A percentile compares a stretch with the other conserved stretches of the same genome.
Conservation (phyloP, 2,113 vertebrate species). For the Oostethus manadensis region DNA sequence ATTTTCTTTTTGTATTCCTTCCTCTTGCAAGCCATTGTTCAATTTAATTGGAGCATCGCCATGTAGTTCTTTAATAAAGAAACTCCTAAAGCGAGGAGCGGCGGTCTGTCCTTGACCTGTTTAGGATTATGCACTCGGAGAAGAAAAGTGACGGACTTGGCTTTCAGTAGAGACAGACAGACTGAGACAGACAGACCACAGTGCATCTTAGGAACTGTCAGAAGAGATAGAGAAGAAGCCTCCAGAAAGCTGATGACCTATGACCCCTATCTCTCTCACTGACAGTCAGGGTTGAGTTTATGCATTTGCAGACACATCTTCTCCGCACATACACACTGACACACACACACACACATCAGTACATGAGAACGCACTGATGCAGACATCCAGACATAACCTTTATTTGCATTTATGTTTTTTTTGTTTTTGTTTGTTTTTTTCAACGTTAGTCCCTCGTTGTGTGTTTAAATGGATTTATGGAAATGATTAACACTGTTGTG, state of each 20-base stretch:
- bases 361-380: background rate
- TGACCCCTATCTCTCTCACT: conserved; percentile 51
- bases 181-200: conserved; percentile 30
- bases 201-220: conserved; percentile 60
- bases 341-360: conserved; percentile 17
- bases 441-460: conserved; percentile 37
- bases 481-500: conserved; percentile 38
- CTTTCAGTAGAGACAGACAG: conserved; percentile 41
- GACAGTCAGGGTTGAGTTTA: conserved; percentile 60
- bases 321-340: conserved; percentile 7
- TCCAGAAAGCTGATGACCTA: conserved; percentile 46
- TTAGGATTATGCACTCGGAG: conserved; percentile 27
- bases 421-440: conserved; percentile 14
- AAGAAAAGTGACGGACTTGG: conserved; percentile 36
- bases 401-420: conserved; percentile 32
- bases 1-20: conserved; percentile 8
- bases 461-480: conserved; percentile 47
- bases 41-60: conserved; percentile 13
- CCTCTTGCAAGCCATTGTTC: conserved; percentile 11
- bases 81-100: conserved; percentile 16
- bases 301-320: conserved; percentile 44
- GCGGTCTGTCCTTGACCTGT: conserved; percentile 52
- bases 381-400: conserved; percentile 18
- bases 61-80: conserved; percentile 25
- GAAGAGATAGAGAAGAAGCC: conserved; percentile 50